phyloP scores from a whole-genome alignment of 2,888 invertebrate genomes.

The Lycia hirtaria region DNA sequence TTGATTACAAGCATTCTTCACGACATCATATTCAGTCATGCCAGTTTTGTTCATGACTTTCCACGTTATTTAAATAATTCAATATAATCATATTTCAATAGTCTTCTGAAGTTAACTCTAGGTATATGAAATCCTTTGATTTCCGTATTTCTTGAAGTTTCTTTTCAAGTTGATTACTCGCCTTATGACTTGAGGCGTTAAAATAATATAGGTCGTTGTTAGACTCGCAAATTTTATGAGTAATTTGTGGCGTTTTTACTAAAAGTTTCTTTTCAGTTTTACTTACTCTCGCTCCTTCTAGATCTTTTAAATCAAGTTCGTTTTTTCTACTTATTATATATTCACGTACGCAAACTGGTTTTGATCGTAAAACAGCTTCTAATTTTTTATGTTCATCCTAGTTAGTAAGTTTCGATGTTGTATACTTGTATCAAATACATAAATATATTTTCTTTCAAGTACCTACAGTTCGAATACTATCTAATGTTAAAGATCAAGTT shows the following conservation, averaged over 20 bases:
- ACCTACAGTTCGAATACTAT: conserved; percentile 19
- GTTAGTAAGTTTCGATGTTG: conserved; percentile 37
- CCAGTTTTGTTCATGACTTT: no score
- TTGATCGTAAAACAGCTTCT: conserved; percentile 37
- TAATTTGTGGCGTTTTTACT: conserved; percentile 49
- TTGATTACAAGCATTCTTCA: neutral
- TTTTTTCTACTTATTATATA: conserved; percentile 17
- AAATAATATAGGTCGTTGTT: conserved; percentile 49
- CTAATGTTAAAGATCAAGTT: conserved; percentile 10
- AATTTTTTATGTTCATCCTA: conserved; percentile 32
- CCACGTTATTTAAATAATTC: no score
- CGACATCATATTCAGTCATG: no score
- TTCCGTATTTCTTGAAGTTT: neutral
- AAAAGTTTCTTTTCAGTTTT: conserved; percentile 17
- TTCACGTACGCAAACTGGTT: conserved; percentile 21
- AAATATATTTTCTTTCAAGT: conserved; percentile 21
- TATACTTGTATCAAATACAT: conserved; percentile 36
- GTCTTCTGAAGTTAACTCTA: no score
- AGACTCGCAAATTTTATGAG: conserved; percentile 50
- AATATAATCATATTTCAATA: no score
- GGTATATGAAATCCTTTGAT: neutral
- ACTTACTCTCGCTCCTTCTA: conserved; percentile 23
- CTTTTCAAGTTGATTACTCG: conserved; percentile 40
- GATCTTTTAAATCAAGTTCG: conserved; percentile 3
- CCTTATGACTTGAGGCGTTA: conserved; percentile 47